Conservation (phyloP, 1,140 invertebrate genomes). For the Camponotus pennsylvanicus region DNA sequence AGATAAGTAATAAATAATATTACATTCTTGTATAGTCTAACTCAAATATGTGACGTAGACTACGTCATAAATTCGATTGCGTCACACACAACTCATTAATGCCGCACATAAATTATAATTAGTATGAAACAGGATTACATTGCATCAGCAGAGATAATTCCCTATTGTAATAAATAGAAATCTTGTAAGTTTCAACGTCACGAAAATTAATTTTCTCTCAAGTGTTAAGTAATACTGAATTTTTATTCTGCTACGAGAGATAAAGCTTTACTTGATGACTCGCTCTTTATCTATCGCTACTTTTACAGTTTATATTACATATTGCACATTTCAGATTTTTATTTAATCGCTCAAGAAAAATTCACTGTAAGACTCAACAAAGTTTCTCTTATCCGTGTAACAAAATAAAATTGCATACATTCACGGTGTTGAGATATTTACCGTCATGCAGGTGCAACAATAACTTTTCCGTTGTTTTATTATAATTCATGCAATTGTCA, state of each 20-base stretch:
- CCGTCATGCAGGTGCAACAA: not conserved
- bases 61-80: slow-evolving; percentile 19
- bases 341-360: not conserved
- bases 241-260: not conserved
- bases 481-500: not conserved
- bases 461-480: slow-evolving; percentile 2
- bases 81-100: slow-evolving; percentile 26
- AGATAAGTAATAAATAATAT: not conserved
- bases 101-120: slow-evolving; percentile 46
- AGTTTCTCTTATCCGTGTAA: not conserved
- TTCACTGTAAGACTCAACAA: slow-evolving; percentile 14
- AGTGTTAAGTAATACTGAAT: slow-evolving; percentile 19
- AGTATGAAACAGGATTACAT: slow-evolving; percentile 16
- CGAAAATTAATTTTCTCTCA: slow-evolving; percentile 18
- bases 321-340: not conserved
- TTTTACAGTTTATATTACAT: not conserved
- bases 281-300: not conserved
- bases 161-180: slow-evolving; percentile 19
- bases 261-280: not conserved
- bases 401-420: slow-evolving; percentile 1
- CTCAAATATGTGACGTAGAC: not conserved
- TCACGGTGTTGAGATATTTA: not conserved
- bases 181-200: not conserved
- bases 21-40: slow-evolving; percentile 18
- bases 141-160: slow-evolving; percentile 8